Evolutionary conservation across 2,888 invertebrate genomes (phyloP).

Genomic region (Pomacea canaliculata): DNA sequence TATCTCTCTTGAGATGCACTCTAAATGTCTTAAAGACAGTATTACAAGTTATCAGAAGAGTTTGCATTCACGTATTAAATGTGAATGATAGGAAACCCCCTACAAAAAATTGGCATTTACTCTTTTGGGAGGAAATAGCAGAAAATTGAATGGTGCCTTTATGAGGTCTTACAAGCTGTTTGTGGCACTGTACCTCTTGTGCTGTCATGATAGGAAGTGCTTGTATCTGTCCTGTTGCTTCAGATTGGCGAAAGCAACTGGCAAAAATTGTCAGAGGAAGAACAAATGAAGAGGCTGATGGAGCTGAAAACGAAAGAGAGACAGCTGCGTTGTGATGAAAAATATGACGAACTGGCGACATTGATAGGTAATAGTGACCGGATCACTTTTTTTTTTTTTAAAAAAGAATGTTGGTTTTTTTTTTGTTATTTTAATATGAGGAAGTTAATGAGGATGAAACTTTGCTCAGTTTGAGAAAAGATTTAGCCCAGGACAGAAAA

Average conservation of each 20-base stretch:
- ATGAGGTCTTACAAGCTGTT: no score
- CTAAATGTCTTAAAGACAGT: no score
- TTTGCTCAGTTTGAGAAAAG: not conserved
- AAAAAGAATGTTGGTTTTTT: not conserved
- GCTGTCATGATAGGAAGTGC: no score
- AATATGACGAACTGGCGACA: conserved; percentile 51
- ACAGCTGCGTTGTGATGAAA: conserved; percentile 51
- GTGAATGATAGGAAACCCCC: no score
- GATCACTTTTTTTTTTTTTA: no score
- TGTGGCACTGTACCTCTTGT: no score
- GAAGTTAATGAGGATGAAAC: not conserved
- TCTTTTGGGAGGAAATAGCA: no score
- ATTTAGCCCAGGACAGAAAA: not conserved
- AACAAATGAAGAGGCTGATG: conserved; percentile 48
- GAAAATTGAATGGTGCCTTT: no score
- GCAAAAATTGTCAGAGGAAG: conserved; percentile 51
- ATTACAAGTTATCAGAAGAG: no score
- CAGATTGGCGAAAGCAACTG: conserved; percentile 61
- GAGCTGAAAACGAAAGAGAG: conserved; percentile 55
- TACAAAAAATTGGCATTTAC: no score
- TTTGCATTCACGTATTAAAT: no score
- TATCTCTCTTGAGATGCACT: no score
- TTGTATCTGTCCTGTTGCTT: not conserved
- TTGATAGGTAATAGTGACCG: conserved; percentile 30
- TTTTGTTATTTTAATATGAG: not conserved